Evolutionary conservation across 2,113 vertebrate species (phyloP).

Genomic region (Amphilophus citrinellus): DNA sequence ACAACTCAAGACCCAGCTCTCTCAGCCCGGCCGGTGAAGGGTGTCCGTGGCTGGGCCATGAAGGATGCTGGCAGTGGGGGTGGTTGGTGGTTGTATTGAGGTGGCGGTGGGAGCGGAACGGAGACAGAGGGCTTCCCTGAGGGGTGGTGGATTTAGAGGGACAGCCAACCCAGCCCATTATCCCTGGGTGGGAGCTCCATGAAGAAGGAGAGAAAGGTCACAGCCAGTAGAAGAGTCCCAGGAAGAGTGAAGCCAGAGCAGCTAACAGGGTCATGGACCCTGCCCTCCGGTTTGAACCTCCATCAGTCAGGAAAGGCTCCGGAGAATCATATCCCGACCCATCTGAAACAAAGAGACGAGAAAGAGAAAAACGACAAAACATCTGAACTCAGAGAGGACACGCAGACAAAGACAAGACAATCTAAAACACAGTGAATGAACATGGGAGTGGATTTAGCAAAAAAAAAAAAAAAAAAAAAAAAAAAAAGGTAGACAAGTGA

Average conservation of each 20-base stretch:
- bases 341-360: constrained; percentile 77
- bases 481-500: constrained; percentile 39
- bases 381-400: constrained; percentile 61
- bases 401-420: constrained; percentile 49
- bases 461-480: constrained; percentile 15
- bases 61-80: constrained; percentile 68
- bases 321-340: constrained; percentile 84
- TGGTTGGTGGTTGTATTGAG: constrained; percentile 67
- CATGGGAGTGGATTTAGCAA: neutral
- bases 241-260: constrained; percentile 62
- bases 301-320: constrained; percentile 83
- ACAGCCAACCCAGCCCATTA: constrained; percentile 74
- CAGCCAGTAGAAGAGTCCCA: constrained; percentile 69
- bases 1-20: constrained; percentile 36
- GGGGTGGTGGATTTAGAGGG: constrained; percentile 77
- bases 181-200: constrained; percentile 64
- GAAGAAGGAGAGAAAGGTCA: constrained; percentile 60
- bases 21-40: constrained; percentile 49
- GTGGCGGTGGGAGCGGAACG: constrained; percentile 55
- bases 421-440: constrained; percentile 8
- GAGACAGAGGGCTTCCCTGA: constrained; percentile 81
- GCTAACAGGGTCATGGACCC: constrained; percentile 46
- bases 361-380: constrained; percentile 69
- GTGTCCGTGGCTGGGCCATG: constrained; percentile 57
- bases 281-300: constrained; percentile 61